Percentiles rank a stretch among this genome's conserved stretches.
These are phyloP conservation scores for Andrena praecox DNA, from an alignment of 2,888 invertebrate species.

Conservation along the genomic window DNA sequence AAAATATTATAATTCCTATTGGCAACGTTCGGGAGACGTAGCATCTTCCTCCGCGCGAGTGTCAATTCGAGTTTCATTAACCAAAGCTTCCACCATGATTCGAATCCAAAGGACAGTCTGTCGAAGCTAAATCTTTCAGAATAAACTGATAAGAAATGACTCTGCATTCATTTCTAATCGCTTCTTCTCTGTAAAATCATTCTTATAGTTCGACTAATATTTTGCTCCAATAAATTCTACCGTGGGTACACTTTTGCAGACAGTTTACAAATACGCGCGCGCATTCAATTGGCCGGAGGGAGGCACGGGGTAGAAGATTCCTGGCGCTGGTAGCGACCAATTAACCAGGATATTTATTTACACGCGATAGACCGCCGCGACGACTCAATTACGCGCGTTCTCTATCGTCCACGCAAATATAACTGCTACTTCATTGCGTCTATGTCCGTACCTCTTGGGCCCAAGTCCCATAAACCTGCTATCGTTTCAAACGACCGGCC, in stretches of 20 bases:
- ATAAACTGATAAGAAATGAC: background rate
- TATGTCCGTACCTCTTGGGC: slow-evolving; percentile 28
- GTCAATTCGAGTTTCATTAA: background rate
- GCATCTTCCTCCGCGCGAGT: background rate
- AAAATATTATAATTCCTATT: slow-evolving; percentile 66
- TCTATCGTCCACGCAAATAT: slow-evolving; percentile 38
- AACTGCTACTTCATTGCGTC: slow-evolving; percentile 46
- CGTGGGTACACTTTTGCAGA: background rate
- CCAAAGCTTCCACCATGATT: background rate
- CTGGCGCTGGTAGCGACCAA: slow-evolving; percentile 28
- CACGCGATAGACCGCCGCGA: slow-evolving; percentile 35
- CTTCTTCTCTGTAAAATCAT: background rate
- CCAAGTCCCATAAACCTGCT: slow-evolving; percentile 7
- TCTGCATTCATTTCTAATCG: background rate
- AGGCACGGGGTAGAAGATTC: slow-evolving; percentile 35
- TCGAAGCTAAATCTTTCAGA: too few relatives aligned
- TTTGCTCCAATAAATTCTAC: background rate
- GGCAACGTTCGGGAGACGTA: background rate
- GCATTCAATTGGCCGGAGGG: slow-evolving; percentile 22
- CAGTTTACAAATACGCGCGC: background rate
- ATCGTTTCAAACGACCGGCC: background rate
- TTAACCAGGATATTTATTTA: slow-evolving; percentile 47
- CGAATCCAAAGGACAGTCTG: background rate
- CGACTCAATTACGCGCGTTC: slow-evolving; percentile 49
- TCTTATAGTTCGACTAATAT: too few relatives aligned